phyloP scores from a whole-genome alignment of 2,113 vertebrate genomes.

The Falcunculus frontatus region DNA sequence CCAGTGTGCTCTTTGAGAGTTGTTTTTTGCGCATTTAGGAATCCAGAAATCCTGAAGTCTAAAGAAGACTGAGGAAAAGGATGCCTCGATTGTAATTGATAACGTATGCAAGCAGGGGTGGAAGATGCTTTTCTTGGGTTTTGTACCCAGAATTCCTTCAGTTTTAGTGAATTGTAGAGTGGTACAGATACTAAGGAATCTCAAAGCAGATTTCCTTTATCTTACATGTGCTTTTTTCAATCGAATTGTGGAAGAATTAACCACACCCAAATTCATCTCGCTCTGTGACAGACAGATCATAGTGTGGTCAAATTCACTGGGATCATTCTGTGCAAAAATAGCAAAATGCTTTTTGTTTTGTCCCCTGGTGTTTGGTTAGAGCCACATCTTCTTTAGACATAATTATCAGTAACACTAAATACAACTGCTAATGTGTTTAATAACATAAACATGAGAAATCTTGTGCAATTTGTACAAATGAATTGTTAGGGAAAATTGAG shows the following conservation, averaged over 20 bases:
- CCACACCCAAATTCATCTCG: background rate
- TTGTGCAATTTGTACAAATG: background rate
- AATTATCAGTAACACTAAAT: background rate
- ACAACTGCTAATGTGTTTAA: background rate
- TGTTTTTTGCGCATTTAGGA: background rate
- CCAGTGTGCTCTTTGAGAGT: background rate
- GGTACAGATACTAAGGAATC: background rate
- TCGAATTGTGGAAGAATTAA: background rate
- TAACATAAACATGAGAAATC: background rate
- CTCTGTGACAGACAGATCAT: background rate
- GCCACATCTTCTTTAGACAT: background rate
- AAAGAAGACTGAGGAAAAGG: background rate
- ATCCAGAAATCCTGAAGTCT: background rate
- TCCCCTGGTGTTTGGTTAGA: background rate
- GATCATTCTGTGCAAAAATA: background rate
- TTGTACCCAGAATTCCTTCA: background rate
- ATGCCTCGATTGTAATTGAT: background rate
- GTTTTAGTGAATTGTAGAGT: background rate
- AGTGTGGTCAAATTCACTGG: background rate
- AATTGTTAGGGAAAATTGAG: background rate
- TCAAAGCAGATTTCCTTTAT: background rate
- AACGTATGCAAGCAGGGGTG: background rate
- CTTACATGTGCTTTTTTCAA: background rate
- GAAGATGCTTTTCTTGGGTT: background rate
- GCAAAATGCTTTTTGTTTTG: background rate